Base-by-base conservation (phyloP, 2,888 invertebrate species). In the Nephrotoma guestfalica region DNA sequence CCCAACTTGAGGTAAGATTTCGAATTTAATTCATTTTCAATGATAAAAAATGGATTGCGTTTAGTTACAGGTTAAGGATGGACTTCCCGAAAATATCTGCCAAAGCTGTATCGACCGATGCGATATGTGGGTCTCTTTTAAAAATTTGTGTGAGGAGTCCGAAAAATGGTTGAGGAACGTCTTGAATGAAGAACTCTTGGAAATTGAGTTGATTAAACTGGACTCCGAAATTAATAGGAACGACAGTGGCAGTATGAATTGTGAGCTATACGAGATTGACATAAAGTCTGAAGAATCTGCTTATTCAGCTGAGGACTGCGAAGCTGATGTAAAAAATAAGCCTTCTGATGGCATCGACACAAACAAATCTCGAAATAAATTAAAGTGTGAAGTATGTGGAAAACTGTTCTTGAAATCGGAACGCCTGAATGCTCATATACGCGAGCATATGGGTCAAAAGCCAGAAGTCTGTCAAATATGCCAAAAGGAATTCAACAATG, bases 401-500 rank as follows among this genome's bases (percentile, higher is more conserved):
- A 86, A 87, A 87, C 9, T 47, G 30, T 88, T 86, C 47, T 42
- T 43, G 7, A 86, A 87, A 15, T 71, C 85, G 7, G 87, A 88
- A 11, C 87, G 87, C 0, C 41, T 87, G 41, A 87, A 86, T 18
- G 88, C 87, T 0, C 88, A 88, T 84, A 84, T 86, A n/a, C 87
- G 88, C 9, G 85, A 47, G 7, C 88, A 88, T 86, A 57, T 83
- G 13, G 88, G 88, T 9, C 83, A 87, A 86, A 87, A 88, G 41
- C 88, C 88, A 1, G 88, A 88, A 87, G 86, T 88, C 6, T 89
- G 89, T 87, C 88, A 88, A 86, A 86, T 88, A 13, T 89, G 89
- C 45, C 90, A 90, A 0, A 92, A 92, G 87, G 92, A 92, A 11
- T 93, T 93, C 88, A 90, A 92, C 87, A 92, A 91, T 71, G 90